phyloP scores from a whole-genome alignment of 2,113 vertebrate species.

The Dipodomys spectabilis region DNA sequence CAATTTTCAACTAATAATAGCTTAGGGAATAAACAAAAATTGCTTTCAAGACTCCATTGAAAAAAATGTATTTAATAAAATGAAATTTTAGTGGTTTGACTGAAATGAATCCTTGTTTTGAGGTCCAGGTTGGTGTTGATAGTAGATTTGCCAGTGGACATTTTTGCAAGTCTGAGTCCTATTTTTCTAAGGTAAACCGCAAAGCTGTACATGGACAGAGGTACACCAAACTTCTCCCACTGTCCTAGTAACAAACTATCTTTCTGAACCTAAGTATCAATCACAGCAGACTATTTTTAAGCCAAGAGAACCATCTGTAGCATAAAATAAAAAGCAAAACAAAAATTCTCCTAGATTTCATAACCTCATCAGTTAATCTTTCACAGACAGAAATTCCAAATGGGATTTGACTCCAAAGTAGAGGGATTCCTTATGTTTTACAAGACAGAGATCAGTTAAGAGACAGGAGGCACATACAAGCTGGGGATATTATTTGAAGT shows the following conservation, averaged over 20 bases:
- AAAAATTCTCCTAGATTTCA: neutral
- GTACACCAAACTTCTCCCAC: neutral
- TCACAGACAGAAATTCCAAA: constrained; percentile 30
- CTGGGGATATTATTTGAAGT: constrained; percentile 41
- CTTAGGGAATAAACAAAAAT: constrained; percentile 28
- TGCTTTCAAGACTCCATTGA: constrained; percentile 33
- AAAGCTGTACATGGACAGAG: neutral
- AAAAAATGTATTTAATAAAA: constrained; percentile 45
- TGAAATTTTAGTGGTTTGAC: constrained; percentile 56
- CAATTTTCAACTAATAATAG: constrained; percentile 22
- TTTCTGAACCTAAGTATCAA: neutral
- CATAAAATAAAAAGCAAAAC: neutral
- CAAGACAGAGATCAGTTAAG: neutral
- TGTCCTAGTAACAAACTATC: neutral
- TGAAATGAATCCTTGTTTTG: constrained; percentile 23
- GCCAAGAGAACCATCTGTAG: neutral
- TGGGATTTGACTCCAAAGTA: constrained; percentile 12
- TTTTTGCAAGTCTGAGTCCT: constrained; percentile 1
- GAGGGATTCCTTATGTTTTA: constrained; percentile 49
- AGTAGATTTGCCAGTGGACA: neutral
- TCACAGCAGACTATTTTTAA: neutral
- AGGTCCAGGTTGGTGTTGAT: neutral
- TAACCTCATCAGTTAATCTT: constrained; percentile 36
- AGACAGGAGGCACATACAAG: neutral
- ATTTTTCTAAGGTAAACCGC: neutral